Conservation (phyloP, 2,888 invertebrate genomes). For the Penaeus monodon region DNA sequence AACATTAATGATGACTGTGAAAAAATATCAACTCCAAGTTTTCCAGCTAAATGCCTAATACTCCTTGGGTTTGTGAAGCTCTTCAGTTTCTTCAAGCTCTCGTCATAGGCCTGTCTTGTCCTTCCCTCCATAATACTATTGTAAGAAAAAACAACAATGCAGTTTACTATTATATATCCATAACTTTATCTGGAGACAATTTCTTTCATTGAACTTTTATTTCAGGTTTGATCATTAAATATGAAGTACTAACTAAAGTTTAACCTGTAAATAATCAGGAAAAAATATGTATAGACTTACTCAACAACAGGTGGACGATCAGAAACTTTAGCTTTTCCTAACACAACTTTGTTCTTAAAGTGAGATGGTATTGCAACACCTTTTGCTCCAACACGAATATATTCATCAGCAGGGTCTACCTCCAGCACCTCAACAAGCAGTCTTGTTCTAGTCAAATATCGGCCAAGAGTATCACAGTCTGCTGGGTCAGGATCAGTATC, state of each 20-base stretch:
- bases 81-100: constrained; percentile 27
- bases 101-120: constrained; percentile 21
- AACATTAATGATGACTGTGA: constrained; percentile 48
- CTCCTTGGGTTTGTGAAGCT: constrained; percentile 46
- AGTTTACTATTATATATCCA: background rate
- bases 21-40: constrained; percentile 38
- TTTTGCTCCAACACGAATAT: constrained; percentile 46
- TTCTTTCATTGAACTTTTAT: background rate
- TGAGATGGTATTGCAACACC: constrained; percentile 28
- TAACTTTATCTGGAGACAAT: background rate
- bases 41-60: constrained; percentile 43
- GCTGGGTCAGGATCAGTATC: constrained; percentile 38
- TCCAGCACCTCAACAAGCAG: constrained; percentile 53
- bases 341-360: constrained; percentile 24
- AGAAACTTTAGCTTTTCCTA: constrained; percentile 32
- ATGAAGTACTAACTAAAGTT: too few relatives aligned
- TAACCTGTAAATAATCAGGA: background rate
- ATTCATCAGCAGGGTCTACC: constrained; percentile 38
- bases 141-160: background rate
- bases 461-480: constrained; percentile 26
- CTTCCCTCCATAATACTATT: constrained; percentile 31
- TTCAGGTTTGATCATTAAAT: too few relatives aligned
- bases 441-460: constrained; percentile 35
- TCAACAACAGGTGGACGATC: constrained; percentile 32
- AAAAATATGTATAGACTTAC: constrained; percentile 11